Conservation (phyloP, 2,113 vertebrate species). For the Machaerirhynchus nigripectus region DNA sequence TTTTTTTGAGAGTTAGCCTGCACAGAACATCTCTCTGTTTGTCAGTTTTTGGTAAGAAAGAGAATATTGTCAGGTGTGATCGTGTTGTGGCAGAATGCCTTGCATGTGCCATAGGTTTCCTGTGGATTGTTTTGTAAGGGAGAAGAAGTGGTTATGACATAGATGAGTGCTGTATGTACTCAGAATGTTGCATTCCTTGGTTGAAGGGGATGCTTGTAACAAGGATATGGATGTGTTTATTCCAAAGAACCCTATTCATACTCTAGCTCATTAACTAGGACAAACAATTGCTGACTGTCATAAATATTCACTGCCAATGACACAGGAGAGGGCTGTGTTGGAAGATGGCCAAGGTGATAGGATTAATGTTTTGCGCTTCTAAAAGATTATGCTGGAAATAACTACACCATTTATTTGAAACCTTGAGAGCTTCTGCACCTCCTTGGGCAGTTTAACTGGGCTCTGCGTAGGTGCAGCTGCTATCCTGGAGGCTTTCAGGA, state of each 20-base stretch:
- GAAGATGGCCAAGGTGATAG: neutral
- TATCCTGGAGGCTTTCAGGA: neutral
- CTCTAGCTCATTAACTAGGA: neutral
- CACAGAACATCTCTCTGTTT: neutral
- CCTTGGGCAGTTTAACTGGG: neutral
- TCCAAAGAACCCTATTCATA: neutral
- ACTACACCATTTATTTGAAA: neutral
- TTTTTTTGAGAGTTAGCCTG: neutral
- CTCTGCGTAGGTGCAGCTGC: neutral
- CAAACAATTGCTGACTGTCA: neutral
- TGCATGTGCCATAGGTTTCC: neutral
- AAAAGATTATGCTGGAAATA: neutral
- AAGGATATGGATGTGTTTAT: neutral
- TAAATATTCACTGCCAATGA: neutral
- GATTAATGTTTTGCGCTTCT: neutral
- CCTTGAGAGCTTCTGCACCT: neutral
- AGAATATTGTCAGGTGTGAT: neutral
- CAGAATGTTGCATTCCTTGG: neutral
- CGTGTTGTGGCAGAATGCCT: neutral
- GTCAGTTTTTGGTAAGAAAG: neutral
- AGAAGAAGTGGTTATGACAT: neutral
- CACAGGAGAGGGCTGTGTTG: neutral
- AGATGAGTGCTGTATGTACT: neutral
- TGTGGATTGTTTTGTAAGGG: neutral
- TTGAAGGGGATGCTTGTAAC: neutral